Conservation (phyloP, 2,888 invertebrate genomes). For the Oscheius sp. region DNA sequence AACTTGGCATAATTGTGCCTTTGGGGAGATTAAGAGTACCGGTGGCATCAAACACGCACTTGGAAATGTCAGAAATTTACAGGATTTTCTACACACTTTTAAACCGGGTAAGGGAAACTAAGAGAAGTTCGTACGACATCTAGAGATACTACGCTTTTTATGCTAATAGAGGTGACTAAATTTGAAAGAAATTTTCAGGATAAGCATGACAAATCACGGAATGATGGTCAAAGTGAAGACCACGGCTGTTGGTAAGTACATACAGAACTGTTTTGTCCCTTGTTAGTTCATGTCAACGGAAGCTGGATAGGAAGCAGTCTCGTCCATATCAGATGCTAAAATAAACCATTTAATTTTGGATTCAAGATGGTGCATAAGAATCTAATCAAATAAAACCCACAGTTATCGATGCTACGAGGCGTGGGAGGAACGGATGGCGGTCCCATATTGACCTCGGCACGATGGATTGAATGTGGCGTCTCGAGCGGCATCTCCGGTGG, state of each 20-base stretch:
- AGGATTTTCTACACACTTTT: conserved; percentile 4
- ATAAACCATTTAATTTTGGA: not conserved
- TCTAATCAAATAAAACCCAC: not conserved
- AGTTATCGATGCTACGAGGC: conserved; percentile 11
- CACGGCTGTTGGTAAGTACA: too few relatives aligned
- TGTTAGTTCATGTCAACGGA: conserved; percentile 18
- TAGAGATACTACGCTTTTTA: not conserved
- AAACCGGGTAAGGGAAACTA: not conserved
- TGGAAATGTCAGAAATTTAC: not conserved
- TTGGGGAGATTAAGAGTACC: not conserved
- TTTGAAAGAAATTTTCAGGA: not conserved
- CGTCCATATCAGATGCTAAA: conserved; percentile 27
- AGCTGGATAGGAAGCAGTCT: conserved; percentile 3
- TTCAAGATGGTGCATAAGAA: not conserved
- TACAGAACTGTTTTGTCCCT: not conserved
- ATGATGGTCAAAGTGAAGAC: conserved; percentile 1
- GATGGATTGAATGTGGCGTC: not conserved
- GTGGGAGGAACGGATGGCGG: conserved; percentile 28
- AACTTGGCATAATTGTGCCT: not conserved
- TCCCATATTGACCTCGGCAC: conserved; percentile 8
- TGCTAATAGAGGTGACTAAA: conserved; percentile 2
- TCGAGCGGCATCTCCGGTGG: conserved; percentile 1
- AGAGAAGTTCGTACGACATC: not conserved
- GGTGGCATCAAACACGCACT: not conserved
- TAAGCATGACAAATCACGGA: not conserved